These are phyloP conservation scores for Hapalemur alaotrensis DNA, from an alignment of 2,797 vertebrate genomes.

Conservation along the genomic window DNA sequence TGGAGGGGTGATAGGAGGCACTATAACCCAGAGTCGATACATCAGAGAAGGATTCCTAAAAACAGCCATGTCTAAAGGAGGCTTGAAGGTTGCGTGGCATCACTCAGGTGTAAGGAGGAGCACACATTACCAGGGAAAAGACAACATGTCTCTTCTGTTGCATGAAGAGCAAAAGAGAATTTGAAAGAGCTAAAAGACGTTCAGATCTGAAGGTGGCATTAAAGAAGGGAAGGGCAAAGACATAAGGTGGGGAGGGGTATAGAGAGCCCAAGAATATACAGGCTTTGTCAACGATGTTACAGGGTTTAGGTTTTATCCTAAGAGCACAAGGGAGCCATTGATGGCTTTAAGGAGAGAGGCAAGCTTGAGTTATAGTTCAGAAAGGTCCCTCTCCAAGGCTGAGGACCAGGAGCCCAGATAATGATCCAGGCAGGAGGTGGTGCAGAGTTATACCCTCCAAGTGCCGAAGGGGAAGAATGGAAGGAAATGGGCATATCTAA, in stretches of 20 bases:
- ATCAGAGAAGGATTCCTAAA: neutral
- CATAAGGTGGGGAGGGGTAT: neutral
- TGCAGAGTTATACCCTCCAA: fast-evolving
- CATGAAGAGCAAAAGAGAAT: neutral
- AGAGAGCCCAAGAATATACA: neutral
- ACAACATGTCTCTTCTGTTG: too few species aligned
- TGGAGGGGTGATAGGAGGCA: neutral
- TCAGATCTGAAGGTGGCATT: neutral
- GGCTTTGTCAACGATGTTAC: neutral
- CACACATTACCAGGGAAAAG: neutral
- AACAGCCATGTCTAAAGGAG: neutral
- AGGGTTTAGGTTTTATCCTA: neutral
- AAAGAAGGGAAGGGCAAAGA: neutral
- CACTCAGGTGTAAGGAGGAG: neutral
- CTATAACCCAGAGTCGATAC: neutral
- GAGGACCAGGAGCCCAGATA: neutral
- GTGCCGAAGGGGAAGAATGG: neutral
- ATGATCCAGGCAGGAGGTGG: neutral
- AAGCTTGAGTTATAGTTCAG: neutral
- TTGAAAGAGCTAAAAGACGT: neutral
- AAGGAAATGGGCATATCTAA: neutral
- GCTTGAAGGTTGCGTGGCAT: neutral
- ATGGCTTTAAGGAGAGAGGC: neutral
- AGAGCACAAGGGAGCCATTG: neutral
- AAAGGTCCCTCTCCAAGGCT: neutral